Evolutionary conservation across 2,113 vertebrate genomes (phyloP).

Genomic region (Aleadryas rufinucha): DNA sequence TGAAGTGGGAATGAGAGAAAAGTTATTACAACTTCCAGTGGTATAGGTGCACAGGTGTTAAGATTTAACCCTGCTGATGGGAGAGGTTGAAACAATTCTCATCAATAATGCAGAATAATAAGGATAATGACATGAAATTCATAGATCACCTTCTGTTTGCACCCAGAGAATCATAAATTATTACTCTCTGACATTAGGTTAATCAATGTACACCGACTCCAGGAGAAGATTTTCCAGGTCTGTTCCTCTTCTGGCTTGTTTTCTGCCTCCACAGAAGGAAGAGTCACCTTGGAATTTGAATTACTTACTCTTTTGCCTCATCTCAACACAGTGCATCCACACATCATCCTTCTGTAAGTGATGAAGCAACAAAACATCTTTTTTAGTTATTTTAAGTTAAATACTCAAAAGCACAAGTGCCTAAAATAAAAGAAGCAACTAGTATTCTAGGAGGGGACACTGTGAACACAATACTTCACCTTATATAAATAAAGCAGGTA

Average conservation of each 20-base stretch:
- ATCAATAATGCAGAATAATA: slow-evolving; percentile 2
- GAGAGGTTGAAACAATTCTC: neutral
- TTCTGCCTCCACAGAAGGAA: neutral
- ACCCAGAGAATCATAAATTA: neutral
- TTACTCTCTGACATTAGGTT: neutral
- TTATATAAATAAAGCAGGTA: neutral
- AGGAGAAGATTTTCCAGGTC: neutral
- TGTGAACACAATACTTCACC: neutral
- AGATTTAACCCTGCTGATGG: neutral
- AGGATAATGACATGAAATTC: neutral
- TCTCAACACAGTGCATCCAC: neutral
- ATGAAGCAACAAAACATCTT: neutral
- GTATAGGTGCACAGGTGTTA: neutral
- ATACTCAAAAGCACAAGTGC: neutral
- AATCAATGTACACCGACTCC: neutral
- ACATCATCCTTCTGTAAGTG: neutral
- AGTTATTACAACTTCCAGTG: neutral
- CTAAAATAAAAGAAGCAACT: neutral
- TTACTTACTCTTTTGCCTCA: neutral
- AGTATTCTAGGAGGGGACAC: neutral
- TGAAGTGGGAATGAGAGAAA: neutral
- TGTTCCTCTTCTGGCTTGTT: neutral
- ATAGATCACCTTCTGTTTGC: neutral
- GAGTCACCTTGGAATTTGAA: neutral
- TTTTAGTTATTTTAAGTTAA: neutral